These are phyloP conservation scores for Lepus townsendii DNA, from an alignment of 2,797 vertebrate genomes.

Conservation along the genomic window DNA sequence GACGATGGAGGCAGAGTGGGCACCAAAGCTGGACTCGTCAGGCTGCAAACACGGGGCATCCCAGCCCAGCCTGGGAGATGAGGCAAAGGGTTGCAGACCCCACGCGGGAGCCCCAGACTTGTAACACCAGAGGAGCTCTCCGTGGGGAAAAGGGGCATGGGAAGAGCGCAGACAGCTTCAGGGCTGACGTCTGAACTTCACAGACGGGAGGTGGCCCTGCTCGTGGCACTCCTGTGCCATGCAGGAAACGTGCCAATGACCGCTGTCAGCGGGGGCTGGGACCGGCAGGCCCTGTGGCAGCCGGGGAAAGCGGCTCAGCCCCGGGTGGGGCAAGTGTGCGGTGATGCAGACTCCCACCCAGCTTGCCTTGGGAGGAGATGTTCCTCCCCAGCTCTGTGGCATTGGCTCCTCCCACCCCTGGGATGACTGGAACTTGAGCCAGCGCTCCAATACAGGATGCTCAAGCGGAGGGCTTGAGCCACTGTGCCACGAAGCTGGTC, in stretches of 20 bases:
- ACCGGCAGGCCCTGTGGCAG: background rate
- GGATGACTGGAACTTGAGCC: no score
- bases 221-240: no score
- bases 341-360: no score
- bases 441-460: no score
- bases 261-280: background rate
- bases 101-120: background rate
- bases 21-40: background rate
- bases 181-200: background rate
- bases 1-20: background rate
- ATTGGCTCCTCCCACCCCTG: background rate
- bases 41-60: background rate
- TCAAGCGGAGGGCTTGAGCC: no score
- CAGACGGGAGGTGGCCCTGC: no score
- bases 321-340: background rate
- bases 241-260: background rate
- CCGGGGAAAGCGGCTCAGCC: background rate
- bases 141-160: background rate
- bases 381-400: no score
- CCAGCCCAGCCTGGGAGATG: background rate
- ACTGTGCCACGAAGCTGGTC: no score
- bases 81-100: background rate
- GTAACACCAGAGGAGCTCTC: background rate
- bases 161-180: no score
- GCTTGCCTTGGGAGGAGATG: background rate